A percentile compares a stretch with the other conserved stretches of the same genome.
Evolutionary conservation across 2,113 vertebrate genomes (phyloP).

Genomic region (Chionis minor): DNA sequence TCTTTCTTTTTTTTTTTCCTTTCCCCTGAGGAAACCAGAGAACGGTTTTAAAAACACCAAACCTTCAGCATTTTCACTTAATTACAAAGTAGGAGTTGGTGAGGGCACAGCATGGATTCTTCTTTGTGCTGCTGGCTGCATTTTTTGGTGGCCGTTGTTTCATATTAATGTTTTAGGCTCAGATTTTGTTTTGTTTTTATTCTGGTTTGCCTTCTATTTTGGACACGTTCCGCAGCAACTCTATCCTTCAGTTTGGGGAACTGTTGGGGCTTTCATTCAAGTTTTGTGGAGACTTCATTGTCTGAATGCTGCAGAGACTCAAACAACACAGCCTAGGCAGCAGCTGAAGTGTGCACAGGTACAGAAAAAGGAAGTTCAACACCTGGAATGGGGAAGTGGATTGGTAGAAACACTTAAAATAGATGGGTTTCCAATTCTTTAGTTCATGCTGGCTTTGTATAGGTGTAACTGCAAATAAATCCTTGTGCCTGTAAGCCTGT

Average conservation of each 20-base stretch:
- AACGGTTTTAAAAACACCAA: conserved; percentile 32
- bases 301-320: background rate
- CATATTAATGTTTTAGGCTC: background rate
- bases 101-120: background rate
- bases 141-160: conserved; percentile 7
- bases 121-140: conserved; percentile 35
- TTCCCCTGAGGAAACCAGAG: background rate
- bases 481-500: background rate
- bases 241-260: background rate
- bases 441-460: rapidly evolving
- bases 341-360: rapidly evolving
- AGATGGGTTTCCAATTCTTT: background rate
- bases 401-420: background rate
- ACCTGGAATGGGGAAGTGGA: background rate
- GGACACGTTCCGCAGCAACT: background rate
- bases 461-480: background rate
- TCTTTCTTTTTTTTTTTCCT: background rate
- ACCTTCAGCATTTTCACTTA: conserved; percentile 40
- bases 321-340: background rate
- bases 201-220: conserved; percentile 29
- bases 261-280: background rate
- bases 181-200: background rate
- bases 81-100: conserved; percentile 23
- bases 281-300: background rate
- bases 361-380: background rate